Base-by-base conservation (phyloP, 2,113 vertebrate species). In the Colius striatus region DNA sequence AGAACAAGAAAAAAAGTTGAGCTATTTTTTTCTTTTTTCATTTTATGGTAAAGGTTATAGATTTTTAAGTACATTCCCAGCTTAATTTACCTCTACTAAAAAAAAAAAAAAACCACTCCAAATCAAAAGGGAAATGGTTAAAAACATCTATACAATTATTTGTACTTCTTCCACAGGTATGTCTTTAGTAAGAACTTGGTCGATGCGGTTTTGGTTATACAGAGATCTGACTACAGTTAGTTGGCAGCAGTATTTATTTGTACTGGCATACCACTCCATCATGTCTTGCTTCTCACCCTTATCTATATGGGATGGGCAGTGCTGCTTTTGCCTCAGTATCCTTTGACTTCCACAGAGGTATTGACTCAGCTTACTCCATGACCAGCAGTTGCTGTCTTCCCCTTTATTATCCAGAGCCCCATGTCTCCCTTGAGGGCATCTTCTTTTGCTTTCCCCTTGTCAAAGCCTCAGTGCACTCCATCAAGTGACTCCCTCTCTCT, bases 371-470 rank as follows among this genome's bases (percentile, higher is more conserved):
- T 29, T 58, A 10, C 20, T 17, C 25, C 3, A 1, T 63, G 61
- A 60, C 29, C 50, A 47, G 4, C 36, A 50, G 36, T 62, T 72
- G 68, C 62, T 87, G 11, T 61, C 29, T 87, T 91, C 38, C 45
- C 9, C 26, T 79, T 63, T 50, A 8, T 57, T 60, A 18, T 17
- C 20, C 54, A 45, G 58, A 73, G 60, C 15, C 17, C 26, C 27
- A 9, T 2, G 22, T 68, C 26, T 87, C 36, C 30, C 5, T 70
- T 6, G 3, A 3, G 17, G 10, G 23, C 4, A 0, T 41, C n/a
- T 76, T 75, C 50, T 71, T n/a, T 48, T 43, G 20, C 34, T 53
- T 72, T 50, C 51, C n/a, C 77, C 63, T 66, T 73, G 63, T 41
- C 47, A 74, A 54, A 88, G 72, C 55, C 27, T 71, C 23, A 13